phyloP scores from a whole-genome alignment of 2,113 vertebrate genomes.

The Gasterosteus nipponicus region DNA sequence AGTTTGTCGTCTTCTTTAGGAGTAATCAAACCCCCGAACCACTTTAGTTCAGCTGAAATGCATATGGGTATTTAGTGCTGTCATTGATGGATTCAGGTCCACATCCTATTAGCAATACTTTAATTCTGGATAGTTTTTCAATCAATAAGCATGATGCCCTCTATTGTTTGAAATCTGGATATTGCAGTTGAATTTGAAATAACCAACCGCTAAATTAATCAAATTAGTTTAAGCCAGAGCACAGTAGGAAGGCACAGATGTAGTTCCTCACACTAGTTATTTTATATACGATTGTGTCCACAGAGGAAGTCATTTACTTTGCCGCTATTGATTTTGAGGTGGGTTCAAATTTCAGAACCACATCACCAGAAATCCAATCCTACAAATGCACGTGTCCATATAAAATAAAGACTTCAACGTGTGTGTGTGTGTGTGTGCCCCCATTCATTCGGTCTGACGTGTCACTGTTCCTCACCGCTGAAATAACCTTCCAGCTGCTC shows the following conservation, averaged over 20 bases:
- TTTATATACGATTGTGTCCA: background rate
- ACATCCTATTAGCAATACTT: background rate
- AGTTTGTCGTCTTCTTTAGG: background rate
- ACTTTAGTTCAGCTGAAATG: background rate
- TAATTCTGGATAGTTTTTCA: background rate
- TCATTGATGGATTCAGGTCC: background rate
- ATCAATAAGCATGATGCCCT: background rate
- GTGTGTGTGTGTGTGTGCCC: background rate
- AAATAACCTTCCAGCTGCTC: background rate
- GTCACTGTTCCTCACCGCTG: background rate
- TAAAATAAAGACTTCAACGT: background rate
- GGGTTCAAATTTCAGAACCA: background rate
- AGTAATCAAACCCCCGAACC: background rate
- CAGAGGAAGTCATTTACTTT: background rate
- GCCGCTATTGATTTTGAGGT: constrained; percentile 22
- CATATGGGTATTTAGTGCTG: background rate
- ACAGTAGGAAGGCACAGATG: background rate
- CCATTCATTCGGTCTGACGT: background rate
- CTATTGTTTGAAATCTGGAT: background rate
- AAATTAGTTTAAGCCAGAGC: background rate
- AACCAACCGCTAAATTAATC: background rate
- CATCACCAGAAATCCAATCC: background rate
- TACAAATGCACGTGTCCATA: background rate
- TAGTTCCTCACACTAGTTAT: background rate
- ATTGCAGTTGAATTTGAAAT: background rate